Percentiles rank a stretch among this genome's conserved stretches.
These are phyloP conservation scores for Phasia obesa DNA, from an alignment of 2,888 invertebrate species.

Conservation along the genomic window DNA sequence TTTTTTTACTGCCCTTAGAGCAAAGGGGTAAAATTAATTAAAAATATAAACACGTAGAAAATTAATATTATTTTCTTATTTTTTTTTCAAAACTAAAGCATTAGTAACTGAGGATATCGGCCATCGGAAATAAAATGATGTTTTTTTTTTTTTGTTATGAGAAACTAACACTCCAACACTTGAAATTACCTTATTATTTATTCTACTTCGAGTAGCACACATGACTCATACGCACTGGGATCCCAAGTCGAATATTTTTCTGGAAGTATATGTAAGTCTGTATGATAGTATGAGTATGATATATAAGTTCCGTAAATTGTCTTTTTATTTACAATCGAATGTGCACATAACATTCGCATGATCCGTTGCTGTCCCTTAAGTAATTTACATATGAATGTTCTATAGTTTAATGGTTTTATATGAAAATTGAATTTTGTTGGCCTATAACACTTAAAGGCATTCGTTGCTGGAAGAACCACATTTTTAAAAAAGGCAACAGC, in stretches of 20 bases:
- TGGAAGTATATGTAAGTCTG: neutral
- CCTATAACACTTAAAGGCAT: too few species aligned
- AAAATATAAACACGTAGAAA: too few species aligned
- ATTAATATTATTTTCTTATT: neutral
- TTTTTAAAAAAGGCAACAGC: too few species aligned
- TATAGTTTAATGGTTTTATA: neutral
- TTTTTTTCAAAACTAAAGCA: neutral
- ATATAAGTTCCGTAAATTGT: too few species aligned
- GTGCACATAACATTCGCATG: neutral
- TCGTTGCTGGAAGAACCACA: too few species aligned
- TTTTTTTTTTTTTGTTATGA: too few species aligned
- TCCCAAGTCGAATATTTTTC: slow-evolving; percentile 20
- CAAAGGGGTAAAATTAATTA: too few species aligned
- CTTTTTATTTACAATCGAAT: neutral
- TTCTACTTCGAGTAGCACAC: slow-evolving; percentile 6
- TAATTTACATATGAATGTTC: slow-evolving; percentile 54
- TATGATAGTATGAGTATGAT: neutral
- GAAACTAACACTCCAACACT: neutral
- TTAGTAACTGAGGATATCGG: too few species aligned
- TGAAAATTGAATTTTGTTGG: neutral
- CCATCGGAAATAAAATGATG: too few species aligned
- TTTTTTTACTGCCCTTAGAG: neutral
- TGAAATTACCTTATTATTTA: neutral
- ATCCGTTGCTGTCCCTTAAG: slow-evolving; percentile 41
- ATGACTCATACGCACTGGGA: slow-evolving; percentile 35